A percentile compares a stretch with the other conserved stretches of the same genome.
Conservation (phyloP, 2,113 vertebrate species). For the Dendropsophus ebraccatus region DNA sequence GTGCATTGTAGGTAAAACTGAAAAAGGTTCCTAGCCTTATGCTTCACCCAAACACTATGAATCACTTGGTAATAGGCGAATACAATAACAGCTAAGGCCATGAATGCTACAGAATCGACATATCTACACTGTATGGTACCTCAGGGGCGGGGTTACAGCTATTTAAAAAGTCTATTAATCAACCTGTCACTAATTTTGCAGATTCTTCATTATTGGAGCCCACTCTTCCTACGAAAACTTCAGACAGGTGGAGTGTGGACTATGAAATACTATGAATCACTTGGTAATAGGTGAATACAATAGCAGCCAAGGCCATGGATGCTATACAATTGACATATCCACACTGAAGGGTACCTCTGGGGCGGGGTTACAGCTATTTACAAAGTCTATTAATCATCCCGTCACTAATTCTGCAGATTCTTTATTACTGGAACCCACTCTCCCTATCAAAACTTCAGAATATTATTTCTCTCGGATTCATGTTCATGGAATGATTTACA, state of each 20-base stretch:
- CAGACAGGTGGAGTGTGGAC: too few species aligned
- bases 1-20: too few species aligned
- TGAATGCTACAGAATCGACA: neutral
- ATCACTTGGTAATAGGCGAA: neutral
- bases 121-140: neutral
- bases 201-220: neutral
- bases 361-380: neutral
- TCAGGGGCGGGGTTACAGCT: neutral
- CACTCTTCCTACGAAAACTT: neutral
- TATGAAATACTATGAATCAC: neutral
- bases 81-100: neutral
- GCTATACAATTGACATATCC: neutral
- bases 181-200: neutral
- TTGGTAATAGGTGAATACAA: neutral
- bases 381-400: neutral
- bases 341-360: neutral
- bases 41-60: neutral
- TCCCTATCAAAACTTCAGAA: neutral
- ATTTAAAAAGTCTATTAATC: neutral
- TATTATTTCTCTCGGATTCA: neutral
- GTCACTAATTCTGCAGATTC: neutral
- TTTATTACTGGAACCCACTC: neutral
- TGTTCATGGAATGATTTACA: neutral
- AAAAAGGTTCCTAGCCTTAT: too few species aligned
- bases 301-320: neutral